Percentiles rank a stretch among this genome's conserved stretches.
Evolutionary conservation across 2,113 vertebrate genomes (phyloP).

Genomic region (Paedocypris sp.): DNA sequence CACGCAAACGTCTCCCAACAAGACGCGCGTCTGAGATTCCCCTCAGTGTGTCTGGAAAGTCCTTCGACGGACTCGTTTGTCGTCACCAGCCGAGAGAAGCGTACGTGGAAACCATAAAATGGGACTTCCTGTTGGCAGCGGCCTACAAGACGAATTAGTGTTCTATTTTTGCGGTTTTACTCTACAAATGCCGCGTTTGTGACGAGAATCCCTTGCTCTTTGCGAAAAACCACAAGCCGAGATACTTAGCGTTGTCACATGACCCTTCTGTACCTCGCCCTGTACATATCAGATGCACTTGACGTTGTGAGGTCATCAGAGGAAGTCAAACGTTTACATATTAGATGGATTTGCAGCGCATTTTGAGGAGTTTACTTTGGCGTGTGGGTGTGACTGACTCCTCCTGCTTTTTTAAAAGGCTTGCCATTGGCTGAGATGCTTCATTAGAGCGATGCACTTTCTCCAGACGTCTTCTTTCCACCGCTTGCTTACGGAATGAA

Average conservation of each 20-base stretch:
- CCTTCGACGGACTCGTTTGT: conserved; percentile 30
- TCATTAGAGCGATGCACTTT: too few species aligned
- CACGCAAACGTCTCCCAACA: conserved; percentile 6
- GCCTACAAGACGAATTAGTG: conserved; percentile 39
- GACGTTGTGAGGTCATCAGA: conserved; percentile 39
- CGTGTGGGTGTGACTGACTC: conserved; percentile 23
- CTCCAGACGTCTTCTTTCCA: too few species aligned
- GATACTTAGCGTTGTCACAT: conserved; percentile 39
- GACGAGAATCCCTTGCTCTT: too few species aligned
- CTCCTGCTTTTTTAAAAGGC: conserved; percentile 18
- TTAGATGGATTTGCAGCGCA: conserved; percentile 22
- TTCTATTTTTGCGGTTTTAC: conserved; percentile 34
- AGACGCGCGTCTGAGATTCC: conserved; percentile 29
- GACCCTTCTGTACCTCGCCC: conserved; percentile 43
- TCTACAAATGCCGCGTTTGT: too few species aligned
- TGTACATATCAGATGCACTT: conserved; percentile 60
- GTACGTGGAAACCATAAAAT: conserved; percentile 41
- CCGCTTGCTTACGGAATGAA: conserved; percentile 39
- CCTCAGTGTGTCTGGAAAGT: conserved; percentile 37
- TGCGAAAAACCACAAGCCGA: too few species aligned
- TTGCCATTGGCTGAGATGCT: conserved; percentile 28
- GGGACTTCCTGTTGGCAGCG: conserved; percentile 41
- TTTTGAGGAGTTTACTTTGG: conserved; percentile 36
- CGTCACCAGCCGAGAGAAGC: conserved; percentile 36
- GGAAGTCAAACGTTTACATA: conserved; percentile 33